Conservation (phyloP, 1,140 invertebrate genomes). For the Aethina tumida region DNA sequence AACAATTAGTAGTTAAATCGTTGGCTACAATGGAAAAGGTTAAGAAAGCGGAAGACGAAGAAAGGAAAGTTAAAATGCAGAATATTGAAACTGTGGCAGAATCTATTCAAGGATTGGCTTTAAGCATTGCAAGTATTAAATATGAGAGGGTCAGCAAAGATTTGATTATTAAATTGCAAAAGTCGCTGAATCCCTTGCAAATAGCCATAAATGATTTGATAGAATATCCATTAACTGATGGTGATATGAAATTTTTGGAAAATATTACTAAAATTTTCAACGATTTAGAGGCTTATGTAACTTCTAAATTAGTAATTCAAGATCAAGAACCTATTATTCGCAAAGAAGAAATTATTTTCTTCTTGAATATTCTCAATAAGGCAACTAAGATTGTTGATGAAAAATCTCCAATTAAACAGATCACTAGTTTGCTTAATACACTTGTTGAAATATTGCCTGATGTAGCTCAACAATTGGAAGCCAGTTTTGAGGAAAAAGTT, state of each 20-base stretch:
- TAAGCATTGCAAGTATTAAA: conserved; percentile 27
- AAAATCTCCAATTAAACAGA: conserved; percentile 15
- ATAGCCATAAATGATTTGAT: conserved; percentile 28
- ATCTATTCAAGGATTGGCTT: conserved; percentile 22
- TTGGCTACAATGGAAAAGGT: conserved; percentile 17
- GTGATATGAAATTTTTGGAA: conserved; percentile 23
- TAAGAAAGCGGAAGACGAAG: conserved; percentile 12
- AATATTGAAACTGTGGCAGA: conserved; percentile 22
- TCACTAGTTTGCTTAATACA: conserved; percentile 14
- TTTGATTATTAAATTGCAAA: conserved; percentile 23
- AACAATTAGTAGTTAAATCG: conserved; percentile 9
- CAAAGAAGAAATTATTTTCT: conserved; percentile 13
- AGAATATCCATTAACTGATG: conserved; percentile 21
- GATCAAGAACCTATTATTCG: conserved; percentile 7
- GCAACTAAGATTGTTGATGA: conserved; percentile 16
- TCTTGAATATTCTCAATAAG: conserved; percentile 20
- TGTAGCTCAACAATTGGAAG: conserved; percentile 16
- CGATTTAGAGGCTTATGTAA: conserved; percentile 20
- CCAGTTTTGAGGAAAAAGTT: conserved; percentile 12
- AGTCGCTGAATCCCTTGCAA: conserved; percentile 27
- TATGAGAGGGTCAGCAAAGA: conserved; percentile 20
- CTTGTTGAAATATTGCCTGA: conserved; percentile 14
- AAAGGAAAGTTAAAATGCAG: conserved; percentile 16
- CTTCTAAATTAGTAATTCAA: conserved; percentile 9
- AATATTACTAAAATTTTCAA: conserved; percentile 19